These are phyloP conservation scores for Petaurus breviceps DNA, from an alignment of 2,113 vertebrate species.

Conservation along the genomic window DNA sequence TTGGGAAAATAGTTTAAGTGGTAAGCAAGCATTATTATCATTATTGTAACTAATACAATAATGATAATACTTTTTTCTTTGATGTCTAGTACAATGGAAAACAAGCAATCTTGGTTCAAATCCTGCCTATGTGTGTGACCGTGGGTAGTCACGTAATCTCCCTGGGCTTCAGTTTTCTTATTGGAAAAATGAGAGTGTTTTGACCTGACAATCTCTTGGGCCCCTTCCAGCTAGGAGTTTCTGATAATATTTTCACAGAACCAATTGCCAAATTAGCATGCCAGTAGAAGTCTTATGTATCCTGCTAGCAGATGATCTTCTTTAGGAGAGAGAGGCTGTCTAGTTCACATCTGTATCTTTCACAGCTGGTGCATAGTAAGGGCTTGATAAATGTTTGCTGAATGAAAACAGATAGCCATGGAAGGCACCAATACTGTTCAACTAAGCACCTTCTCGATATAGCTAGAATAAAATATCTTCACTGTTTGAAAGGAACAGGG, in stretches of 20 bases:
- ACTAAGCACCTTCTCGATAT: not conserved
- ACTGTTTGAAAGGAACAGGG: conserved; percentile 19
- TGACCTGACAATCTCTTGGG: not conserved
- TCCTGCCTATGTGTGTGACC: not conserved
- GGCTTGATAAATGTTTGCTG: not conserved
- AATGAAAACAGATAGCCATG: not conserved
- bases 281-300: not conserved
- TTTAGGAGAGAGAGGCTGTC: not conserved
- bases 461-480: not conserved
- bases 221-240: not conserved
- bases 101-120: not conserved
- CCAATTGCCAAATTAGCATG: not conserved
- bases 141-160: not conserved
- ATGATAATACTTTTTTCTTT: not conserved
- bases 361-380: not conserved
- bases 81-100: not conserved
- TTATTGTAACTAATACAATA: too few relatives aligned
- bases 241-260: not conserved
- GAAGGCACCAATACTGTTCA: not conserved
- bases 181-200: not conserved
- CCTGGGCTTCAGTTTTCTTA: not conserved
- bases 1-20: too few relatives aligned
- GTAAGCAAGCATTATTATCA: too few relatives aligned
- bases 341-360: not conserved
- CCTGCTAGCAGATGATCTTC: not conserved